These are phyloP conservation scores for Circaetus gallicus DNA, from an alignment of 2,113 vertebrate genomes.

Conservation along the genomic window DNA sequence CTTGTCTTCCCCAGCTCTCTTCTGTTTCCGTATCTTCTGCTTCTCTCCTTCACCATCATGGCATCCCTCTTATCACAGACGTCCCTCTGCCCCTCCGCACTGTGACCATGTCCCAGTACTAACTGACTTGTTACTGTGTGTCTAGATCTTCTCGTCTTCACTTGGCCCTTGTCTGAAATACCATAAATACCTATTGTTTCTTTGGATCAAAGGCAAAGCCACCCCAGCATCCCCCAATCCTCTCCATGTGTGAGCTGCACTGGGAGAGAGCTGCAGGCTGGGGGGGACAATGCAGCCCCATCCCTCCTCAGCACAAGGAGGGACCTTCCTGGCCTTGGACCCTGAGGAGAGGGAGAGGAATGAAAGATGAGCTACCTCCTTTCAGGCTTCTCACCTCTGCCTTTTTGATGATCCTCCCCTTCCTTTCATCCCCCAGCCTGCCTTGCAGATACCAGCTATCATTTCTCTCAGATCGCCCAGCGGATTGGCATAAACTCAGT, in stretches of 20 bases:
- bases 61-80: neutral
- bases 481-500: neutral
- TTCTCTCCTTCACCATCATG: neutral
- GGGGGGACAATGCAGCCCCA: neutral
- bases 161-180: neutral
- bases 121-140: neutral
- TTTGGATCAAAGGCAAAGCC: neutral
- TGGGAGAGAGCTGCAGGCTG: neutral
- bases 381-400: neutral
- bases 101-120: neutral
- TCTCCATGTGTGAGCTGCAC: neutral
- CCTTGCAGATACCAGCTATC: neutral
- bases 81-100: neutral
- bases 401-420: neutral
- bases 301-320: neutral
- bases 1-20: neutral
- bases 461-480: rapidly evolving
- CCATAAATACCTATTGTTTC: neutral
- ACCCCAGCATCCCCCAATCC: neutral
- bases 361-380: neutral
- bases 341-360: neutral
- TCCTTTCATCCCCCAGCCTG: rapidly evolving
- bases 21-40: neutral
- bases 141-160: neutral
- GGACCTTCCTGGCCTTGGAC: neutral